phyloP scores from a whole-genome alignment of 2,113 vertebrate genomes.

The Vombatus ursinus region DNA sequence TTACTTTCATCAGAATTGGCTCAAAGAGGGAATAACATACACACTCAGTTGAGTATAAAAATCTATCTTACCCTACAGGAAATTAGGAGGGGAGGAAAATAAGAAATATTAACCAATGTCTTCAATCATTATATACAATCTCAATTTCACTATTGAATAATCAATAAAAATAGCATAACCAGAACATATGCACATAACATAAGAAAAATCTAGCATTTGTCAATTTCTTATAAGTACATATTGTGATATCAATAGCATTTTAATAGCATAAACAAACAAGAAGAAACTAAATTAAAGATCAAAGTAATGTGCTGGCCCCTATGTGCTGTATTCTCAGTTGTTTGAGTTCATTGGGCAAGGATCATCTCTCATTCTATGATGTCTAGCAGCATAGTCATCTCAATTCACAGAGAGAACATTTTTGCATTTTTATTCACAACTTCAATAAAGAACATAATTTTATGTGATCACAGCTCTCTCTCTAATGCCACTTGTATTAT shows the following conservation, averaged over 20 bases:
- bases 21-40: too few relatives aligned
- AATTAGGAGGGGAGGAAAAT: too few relatives aligned
- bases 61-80: too few relatives aligned
- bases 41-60: too few relatives aligned
- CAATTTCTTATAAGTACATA: neutral
- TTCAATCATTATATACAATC: too few relatives aligned
- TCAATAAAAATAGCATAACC: neutral
- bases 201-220: neutral
- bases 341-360: neutral
- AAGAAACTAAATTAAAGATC: neutral
- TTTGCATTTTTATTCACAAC: neutral
- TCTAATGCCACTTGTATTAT: too few relatives aligned
- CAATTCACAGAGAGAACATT: neutral
- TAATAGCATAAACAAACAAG: neutral
- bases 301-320: neutral
- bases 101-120: too few relatives aligned
- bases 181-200: neutral
- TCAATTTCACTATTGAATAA: neutral
- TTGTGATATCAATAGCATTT: neutral
- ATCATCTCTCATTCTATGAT: neutral
- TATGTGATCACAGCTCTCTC: neutral
- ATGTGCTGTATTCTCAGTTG: conserved; percentile 1
- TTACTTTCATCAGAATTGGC: too few relatives aligned
- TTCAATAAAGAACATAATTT: conserved; percentile 22
- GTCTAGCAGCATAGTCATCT: neutral